phyloP scores from a whole-genome alignment of 2,888 invertebrate species.

The Belgica antarctica region DNA sequence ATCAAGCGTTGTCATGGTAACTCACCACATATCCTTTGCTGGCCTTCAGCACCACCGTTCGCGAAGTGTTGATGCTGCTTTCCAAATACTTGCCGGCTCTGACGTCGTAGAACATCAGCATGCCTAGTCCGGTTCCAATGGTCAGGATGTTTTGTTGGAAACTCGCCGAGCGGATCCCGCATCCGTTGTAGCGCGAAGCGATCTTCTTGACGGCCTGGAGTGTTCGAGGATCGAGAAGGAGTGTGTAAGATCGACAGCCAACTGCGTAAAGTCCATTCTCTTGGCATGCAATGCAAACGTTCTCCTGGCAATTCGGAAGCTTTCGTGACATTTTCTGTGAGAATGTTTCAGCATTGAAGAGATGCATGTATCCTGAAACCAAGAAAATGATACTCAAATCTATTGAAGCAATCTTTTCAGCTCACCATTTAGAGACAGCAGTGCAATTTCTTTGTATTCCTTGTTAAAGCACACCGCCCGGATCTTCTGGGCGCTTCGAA shows the following conservation, averaged over 20 bases:
- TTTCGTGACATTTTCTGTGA: slow-evolving; percentile 82
- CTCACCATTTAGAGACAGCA: slow-evolving; percentile 80
- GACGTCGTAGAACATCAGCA: slow-evolving; percentile 91
- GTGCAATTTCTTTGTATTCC: slow-evolving; percentile 82
- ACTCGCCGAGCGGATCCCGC: slow-evolving; percentile 87
- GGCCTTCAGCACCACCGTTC: slow-evolving; percentile 82
- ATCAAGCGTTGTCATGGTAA: too few relatives aligned
- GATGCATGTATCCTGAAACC: slow-evolving; percentile 70
- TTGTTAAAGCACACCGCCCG: slow-evolving; percentile 86
- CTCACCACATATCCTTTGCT: slow-evolving; percentile 86
- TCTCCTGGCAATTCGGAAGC: slow-evolving; percentile 85
- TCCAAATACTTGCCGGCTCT: slow-evolving; percentile 88
- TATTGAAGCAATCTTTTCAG: not conserved
- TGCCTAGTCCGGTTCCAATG: slow-evolving; percentile 88
- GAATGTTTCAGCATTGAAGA: slow-evolving; percentile 88
- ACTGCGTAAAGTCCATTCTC: slow-evolving; percentile 87
- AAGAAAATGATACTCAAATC: not conserved
- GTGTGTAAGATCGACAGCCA: slow-evolving; percentile 89
- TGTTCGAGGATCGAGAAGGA: slow-evolving; percentile 84
- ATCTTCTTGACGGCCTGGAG: slow-evolving; percentile 78
- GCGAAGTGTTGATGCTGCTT: slow-evolving; percentile 82
- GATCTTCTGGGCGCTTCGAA: slow-evolving; percentile 70
- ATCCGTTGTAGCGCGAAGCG: slow-evolving; percentile 82
- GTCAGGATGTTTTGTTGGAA: slow-evolving; percentile 88
- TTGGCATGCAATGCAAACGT: slow-evolving; percentile 87